Evolutionary conservation across 2,888 invertebrate genomes (phyloP), one percentile per base, ranked within the genome.

Genomic region (Gymnoscelis rufifasciata): DNA sequence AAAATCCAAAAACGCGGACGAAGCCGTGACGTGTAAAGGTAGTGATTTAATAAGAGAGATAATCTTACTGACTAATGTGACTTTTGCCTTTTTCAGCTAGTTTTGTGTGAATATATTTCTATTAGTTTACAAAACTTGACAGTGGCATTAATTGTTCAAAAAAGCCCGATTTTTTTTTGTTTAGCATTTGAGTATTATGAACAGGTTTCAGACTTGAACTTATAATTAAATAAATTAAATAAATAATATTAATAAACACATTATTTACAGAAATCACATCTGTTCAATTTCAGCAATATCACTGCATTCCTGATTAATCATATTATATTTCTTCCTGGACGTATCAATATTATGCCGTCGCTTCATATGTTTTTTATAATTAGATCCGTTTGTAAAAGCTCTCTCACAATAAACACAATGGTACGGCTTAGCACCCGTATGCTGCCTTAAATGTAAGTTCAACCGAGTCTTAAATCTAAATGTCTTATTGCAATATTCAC

Each of bases 341-440:
- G 83, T 86, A 51, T 88, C 88, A 47, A 87, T 75, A 48, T 81
- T 79, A 40, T 88, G 88, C 26, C 86, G 68, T 1, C 88, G 56
- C 37, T 75, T 83, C 88, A 88, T 88, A 68, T 88, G 88, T 41
- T 88, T 88, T 27, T 88, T 88, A 55, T 66, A 83, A 62, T 87
- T 88, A 0, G 87, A 88, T 0, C 88, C 87, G n/a, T 88, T 88
- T 0, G 87, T 87, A 11, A 88, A 88, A 51, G 84, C 83, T 10
- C 87, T 51, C 47, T 79, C 76, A 52, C 88, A 88, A 12, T 75
- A 78, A 0, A 76, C 46, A 68, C 88, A 88, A 10, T 68, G 74
- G 24, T 88, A 88, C 0, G 88, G 88, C 27, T 86, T 87, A 0
- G 81, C 83, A 0, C 88, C 88, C 0, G 88, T 88, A n/a, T 88